Percentiles rank a stretch among this genome's conserved stretches.
phyloP scores from a whole-genome alignment of 2,888 invertebrate genomes.

The Drosophila crucigera region DNA sequence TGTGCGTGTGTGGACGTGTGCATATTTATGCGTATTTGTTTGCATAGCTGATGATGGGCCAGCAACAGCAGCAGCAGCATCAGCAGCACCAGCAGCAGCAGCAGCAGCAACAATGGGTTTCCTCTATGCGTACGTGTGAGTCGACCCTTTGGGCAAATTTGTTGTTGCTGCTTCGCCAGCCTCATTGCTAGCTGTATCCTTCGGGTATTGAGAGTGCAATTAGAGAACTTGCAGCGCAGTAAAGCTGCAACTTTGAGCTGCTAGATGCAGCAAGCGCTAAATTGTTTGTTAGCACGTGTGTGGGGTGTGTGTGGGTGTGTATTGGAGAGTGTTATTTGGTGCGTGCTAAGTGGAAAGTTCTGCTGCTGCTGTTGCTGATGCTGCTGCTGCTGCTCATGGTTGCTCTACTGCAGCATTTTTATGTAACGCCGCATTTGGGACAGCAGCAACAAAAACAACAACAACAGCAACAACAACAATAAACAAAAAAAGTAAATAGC shows the following conservation, averaged over 20 bases:
- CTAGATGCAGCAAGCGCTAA: constrained; percentile 70
- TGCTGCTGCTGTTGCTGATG: constrained; percentile 52
- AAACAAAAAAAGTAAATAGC: constrained; percentile 21
- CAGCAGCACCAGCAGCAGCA: constrained; percentile 35
- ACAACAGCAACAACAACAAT: constrained; percentile 27
- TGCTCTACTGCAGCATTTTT: constrained; percentile 49
- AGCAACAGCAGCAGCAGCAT: constrained; percentile 44
- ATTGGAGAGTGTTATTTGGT: constrained; percentile 29
- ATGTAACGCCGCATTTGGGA: constrained; percentile 55
- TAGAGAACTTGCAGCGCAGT: constrained; percentile 72
- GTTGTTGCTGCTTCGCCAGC: constrained; percentile 27
- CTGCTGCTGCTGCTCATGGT: constrained; percentile 14
- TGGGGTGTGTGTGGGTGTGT: constrained; percentile 25
- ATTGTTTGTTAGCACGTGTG: constrained; percentile 68
- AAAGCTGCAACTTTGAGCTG: constrained; percentile 60
- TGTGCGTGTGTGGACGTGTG: constrained; percentile 52
- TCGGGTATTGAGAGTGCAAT: constrained; percentile 61
- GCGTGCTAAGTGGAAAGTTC: constrained; percentile 78
- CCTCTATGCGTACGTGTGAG: constrained; percentile 65
- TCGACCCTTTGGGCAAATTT: constrained; percentile 36
- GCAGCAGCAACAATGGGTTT: constrained; percentile 18
- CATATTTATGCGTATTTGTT: constrained; percentile 83
- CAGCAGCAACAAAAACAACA: constrained; percentile 33
- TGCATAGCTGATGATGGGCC: constrained; percentile 80
- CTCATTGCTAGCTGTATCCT: constrained; percentile 39